Conservation (phyloP, 2,113 vertebrate species). For the Pterocles orientalis region DNA sequence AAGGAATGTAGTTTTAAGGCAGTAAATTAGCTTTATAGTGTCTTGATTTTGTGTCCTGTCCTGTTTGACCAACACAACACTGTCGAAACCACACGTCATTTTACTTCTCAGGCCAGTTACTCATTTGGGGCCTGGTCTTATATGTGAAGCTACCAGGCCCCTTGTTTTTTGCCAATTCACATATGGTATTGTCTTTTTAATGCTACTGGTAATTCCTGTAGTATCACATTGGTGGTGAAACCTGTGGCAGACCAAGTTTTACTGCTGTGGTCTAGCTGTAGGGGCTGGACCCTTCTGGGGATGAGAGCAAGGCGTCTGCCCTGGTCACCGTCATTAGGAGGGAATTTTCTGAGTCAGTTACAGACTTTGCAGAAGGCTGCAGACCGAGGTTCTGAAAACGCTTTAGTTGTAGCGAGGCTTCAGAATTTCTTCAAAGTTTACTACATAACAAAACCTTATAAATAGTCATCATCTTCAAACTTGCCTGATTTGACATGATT, state of each 20-base stretch:
- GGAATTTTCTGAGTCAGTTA: neutral
- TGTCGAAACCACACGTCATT: neutral
- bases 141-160: neutral
- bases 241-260: neutral
- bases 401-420: neutral
- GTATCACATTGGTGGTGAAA: neutral
- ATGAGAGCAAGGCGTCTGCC: neutral
- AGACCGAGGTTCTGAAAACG: neutral
- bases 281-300: neutral
- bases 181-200: neutral
- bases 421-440: slow-evolving; percentile 11
- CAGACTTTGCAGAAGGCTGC: neutral
- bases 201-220: neutral
- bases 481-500: slow-evolving; percentile 15
- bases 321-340: neutral
- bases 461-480: slow-evolving; percentile 25
- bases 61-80: neutral
- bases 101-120: neutral
- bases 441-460: slow-evolving; percentile 7
- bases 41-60: neutral
- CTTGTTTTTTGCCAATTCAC: slow-evolving; percentile 8
- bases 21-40: neutral
- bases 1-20: neutral
- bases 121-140: neutral
- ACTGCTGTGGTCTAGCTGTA: neutral